Base-by-base conservation (phyloP, 1,140 invertebrate genomes). In the Pseudoatta argentina region DNA sequence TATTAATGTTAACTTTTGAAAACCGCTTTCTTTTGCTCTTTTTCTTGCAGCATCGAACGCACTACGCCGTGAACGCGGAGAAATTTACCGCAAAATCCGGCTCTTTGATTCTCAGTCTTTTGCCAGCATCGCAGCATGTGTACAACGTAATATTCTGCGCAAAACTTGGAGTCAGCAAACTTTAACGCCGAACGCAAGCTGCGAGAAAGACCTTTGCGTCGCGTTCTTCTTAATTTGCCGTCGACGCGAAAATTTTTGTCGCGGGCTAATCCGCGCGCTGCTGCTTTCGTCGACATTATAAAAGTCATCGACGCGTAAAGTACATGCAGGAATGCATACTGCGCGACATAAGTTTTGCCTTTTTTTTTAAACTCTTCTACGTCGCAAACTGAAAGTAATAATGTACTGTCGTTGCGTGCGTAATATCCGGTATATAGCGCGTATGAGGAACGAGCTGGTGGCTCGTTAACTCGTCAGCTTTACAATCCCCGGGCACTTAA, bases 401-500 rank as follows among this genome's bases (percentile, higher is more conserved):
- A 48, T 61, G 67, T 30, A 39, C 18, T n/a, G 48, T 73, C 18
- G 67, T 82, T 61, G 24, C 8, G n/a, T 14, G 14, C 30, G 67
- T 55, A 24, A 10, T 76, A 64, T 63, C 53, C 71, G 71, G 57
- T 69, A 87, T 34, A 55, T 55, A 24, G 6, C 24, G 18, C 16
- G 30, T 59, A 85, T 24, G 57, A 73, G 64, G 64, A 87, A 72
- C 86, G 39, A 86, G 53, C 59, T 55, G 18, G 64, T 78, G 59
- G 39, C 53, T 85, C 64, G 87, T 78, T 77, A 87, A 87, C 44
- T 87, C 71, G 63, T 87, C 72, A 77, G 73, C 86, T 83, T 90
- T 78, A 90, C 83, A 85, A 66, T 83, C 57, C 63, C 55, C 27
- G 76, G 75, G 53, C 81, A 81, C 76, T 89, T 91, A 89, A 91